phyloP scores from a whole-genome alignment of 2,797 vertebrate genomes.

The Platalea minor region DNA sequence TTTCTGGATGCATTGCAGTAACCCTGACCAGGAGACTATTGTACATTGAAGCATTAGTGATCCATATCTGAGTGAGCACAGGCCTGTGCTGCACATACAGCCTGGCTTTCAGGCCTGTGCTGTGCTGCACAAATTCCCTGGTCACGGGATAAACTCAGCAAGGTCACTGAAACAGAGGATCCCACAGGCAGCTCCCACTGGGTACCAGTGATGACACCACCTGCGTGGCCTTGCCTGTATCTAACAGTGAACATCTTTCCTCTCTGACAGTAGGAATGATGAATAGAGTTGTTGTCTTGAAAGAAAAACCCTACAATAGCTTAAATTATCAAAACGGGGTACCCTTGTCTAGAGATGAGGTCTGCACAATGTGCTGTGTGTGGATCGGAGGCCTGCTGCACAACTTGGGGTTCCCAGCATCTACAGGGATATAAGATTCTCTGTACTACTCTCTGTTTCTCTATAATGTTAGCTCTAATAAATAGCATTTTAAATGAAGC shows the following conservation, averaged over 20 bases:
- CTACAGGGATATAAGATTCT: not conserved
- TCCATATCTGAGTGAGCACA: rapidly evolving
- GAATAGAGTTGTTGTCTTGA: not conserved
- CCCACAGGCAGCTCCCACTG: not conserved
- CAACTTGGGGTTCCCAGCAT: not conserved
- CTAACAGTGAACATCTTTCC: not conserved
- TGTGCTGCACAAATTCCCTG: too few species aligned
- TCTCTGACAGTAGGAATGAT: not conserved
- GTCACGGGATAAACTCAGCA: not conserved
- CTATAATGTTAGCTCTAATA: not conserved
- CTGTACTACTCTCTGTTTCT: rapidly evolving
- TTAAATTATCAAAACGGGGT: not conserved
- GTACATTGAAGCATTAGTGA: not conserved
- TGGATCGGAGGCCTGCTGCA: not conserved
- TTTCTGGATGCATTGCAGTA: not conserved
- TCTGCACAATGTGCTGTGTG: rapidly evolving
- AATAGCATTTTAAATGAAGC: not conserved
- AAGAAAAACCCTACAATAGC: not conserved
- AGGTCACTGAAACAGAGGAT: not conserved
- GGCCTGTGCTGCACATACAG: not conserved
- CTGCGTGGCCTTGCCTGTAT: not conserved
- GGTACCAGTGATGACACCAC: not conserved
- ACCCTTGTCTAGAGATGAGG: not conserved
- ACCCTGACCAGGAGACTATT: not conserved
- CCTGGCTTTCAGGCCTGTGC: not conserved